Percentiles rank a stretch among this genome's conserved stretches.
These are phyloP conservation scores for Pseudomyrmex pallidus DNA, from an alignment of 1,140 invertebrate species.

Conservation along the genomic window DNA sequence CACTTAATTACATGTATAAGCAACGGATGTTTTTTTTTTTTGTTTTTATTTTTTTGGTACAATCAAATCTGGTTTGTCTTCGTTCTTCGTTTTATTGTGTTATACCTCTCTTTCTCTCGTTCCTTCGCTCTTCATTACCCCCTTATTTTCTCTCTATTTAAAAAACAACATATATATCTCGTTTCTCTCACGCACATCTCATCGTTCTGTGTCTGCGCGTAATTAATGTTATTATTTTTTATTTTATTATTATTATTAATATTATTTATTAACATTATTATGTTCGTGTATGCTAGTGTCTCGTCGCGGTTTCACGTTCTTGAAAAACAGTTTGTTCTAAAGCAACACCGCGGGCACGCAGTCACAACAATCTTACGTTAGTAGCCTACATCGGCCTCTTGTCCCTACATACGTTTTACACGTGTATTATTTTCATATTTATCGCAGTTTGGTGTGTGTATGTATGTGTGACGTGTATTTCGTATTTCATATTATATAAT, in stretches of 20 bases:
- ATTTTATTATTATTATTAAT: slow-evolving; percentile 52
- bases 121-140: slow-evolving; percentile 73
- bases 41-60: slow-evolving; percentile 76
- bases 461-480: slow-evolving; percentile 68
- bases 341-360: slow-evolving; percentile 70
- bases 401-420: slow-evolving; percentile 63
- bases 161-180: slow-evolving; percentile 79
- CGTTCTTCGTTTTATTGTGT: slow-evolving; percentile 71
- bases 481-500: slow-evolving; percentile 74
- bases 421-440: slow-evolving; percentile 49
- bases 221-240: slow-evolving; percentile 70
- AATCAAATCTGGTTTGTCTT: slow-evolving; percentile 78
- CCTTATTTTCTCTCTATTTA: slow-evolving; percentile 75
- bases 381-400: slow-evolving; percentile 68
- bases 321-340: slow-evolving; percentile 76
- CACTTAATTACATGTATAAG: slow-evolving; percentile 85
- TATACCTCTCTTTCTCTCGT: slow-evolving; percentile 71
- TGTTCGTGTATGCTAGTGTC: slow-evolving; percentile 74
- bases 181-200: slow-evolving; percentile 59
- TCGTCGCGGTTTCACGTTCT: slow-evolving; percentile 66
- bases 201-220: slow-evolving; percentile 43
- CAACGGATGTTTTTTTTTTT: slow-evolving; percentile 80
- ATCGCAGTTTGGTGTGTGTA: slow-evolving; percentile 71
- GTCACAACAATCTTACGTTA: slow-evolving; percentile 72
- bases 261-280: slow-evolving; percentile 72